phyloP scores from a whole-genome alignment of 2,888 invertebrate genomes.

The Spatulosminthurus flaviceps region DNA sequence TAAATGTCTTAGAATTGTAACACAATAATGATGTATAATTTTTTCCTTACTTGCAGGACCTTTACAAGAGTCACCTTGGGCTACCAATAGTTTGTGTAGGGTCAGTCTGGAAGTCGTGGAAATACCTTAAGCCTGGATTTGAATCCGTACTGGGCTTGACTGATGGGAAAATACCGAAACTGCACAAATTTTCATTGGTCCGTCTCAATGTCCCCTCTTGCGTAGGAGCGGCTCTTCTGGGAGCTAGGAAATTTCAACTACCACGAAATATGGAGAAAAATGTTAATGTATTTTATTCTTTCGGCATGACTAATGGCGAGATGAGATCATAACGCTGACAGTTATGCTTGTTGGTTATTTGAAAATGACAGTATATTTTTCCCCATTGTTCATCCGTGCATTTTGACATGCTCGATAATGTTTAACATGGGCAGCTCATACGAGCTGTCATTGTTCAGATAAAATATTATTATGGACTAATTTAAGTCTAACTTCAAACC shows the following conservation, averaged over 20 bases:
- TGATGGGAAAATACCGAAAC: conserved; percentile 47
- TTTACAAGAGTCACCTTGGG: conserved; percentile 70
- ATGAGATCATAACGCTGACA: no score
- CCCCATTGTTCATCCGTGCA: no score
- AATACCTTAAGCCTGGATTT: conserved; percentile 78
- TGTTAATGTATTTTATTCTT: conserved; percentile 38
- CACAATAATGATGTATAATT: conserved; percentile 35
- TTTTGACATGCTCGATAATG: no score
- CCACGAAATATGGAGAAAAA: conserved; percentile 38
- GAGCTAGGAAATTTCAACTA: conserved; percentile 70
- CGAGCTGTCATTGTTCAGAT: no score
- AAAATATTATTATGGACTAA: no score
- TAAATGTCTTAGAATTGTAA: background rate
- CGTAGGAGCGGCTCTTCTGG: conserved; percentile 86
- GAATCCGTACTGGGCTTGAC: conserved; percentile 68
- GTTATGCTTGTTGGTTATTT: no score
- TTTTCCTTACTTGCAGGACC: conserved; percentile 66
- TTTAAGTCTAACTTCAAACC: no score
- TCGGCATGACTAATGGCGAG: background rate
- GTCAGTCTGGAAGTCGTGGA: conserved; percentile 95
- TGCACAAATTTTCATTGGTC: conserved; percentile 71
- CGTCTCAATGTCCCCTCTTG: conserved; percentile 80
- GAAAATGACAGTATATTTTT: no score
- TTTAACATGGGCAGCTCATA: no score
- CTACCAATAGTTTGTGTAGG: conserved; percentile 89